A percentile compares a stretch with the other conserved stretches of the same genome.
Conservation (phyloP, 2,113 vertebrate genomes). For the Mustela lutreola region DNA sequence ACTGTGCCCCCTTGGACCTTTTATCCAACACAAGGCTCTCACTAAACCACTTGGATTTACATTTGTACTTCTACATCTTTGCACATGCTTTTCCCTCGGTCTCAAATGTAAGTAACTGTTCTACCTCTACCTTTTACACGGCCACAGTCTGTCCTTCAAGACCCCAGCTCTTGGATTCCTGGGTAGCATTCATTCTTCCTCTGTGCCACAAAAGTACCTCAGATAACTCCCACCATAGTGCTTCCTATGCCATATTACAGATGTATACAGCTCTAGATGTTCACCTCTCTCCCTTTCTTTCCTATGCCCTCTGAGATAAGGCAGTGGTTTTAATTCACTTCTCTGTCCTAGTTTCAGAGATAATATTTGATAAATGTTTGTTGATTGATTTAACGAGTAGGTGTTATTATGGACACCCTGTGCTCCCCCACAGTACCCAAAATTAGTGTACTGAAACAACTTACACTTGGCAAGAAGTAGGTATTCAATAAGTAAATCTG, state of each 20-base stretch:
- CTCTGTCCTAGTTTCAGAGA: not conserved
- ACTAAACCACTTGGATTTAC: not conserved
- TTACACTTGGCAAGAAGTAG: not conserved
- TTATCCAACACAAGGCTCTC: not conserved
- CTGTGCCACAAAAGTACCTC: not conserved
- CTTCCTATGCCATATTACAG: not conserved
- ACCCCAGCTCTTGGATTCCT: not conserved
- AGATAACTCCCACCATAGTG: not conserved
- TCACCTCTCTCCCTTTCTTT: not conserved
- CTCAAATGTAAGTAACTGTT: not conserved
- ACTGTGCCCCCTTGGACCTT: not conserved
- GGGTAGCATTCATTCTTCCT: not conserved
- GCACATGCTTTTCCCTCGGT: not conserved
- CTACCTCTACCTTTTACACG: not conserved
- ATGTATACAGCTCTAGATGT: not conserved
- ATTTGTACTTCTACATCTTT: not conserved
- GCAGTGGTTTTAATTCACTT: not conserved
- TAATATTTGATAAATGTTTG: not conserved
- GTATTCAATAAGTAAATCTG: not conserved
- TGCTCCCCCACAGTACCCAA: not conserved
- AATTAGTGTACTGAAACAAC: not conserved
- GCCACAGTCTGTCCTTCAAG: not conserved
- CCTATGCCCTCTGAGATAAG: not conserved
- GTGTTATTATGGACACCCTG: not conserved
- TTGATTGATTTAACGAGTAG: not conserved